Evolutionary conservation across 1,140 invertebrate species (phyloP), one percentile per base, ranked within the genome.

Genomic region (Cryptotermes secundus): DNA sequence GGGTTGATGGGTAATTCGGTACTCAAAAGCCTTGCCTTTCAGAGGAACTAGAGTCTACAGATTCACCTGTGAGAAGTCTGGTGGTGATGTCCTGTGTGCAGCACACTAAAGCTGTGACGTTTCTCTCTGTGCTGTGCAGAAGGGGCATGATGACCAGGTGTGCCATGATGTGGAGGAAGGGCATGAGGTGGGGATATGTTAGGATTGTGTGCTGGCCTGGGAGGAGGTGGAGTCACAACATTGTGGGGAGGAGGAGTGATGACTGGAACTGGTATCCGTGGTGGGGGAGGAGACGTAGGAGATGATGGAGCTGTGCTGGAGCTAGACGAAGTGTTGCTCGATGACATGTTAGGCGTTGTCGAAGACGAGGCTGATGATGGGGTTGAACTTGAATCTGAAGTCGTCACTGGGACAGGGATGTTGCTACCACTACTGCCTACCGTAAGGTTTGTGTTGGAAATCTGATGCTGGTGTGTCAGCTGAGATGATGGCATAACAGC

Each of bases 81-180:
- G 82, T 88, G 88, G 81, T 92, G 91, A 86, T 92, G 91, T 2
- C 89, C 87, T 12, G 91, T 91, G 82, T 93, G 90, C 3, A 93
- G 89, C 3, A 93, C 92, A 14, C 93, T 95, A 86, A 95, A 92
- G 89, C 94, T 95, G 86, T 95, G 93, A 42, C 94, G 90, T 87
- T 95, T 95, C 72, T 93, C 91, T 82, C 91, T 92, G 87, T 93
- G 92, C 86, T 90, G 90, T n/a, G 84, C 16, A 34, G 59, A 24
- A 87, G 87, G 89, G 87, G 59, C 88, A 87, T 85, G 88, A 65
- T 79, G 87, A 88, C 83, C 87, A 87, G 9, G 9, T n/a, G n/a
- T n/a, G n/a, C n/a, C n/a, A n/a, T n/a, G n/a, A n/a, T 87, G 85
- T 88, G 88, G 85, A 86, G 83, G 86, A 38, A 35, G 80, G 2